phyloP scores from a whole-genome alignment of 2,113 vertebrate species.

The Channa argus region DNA sequence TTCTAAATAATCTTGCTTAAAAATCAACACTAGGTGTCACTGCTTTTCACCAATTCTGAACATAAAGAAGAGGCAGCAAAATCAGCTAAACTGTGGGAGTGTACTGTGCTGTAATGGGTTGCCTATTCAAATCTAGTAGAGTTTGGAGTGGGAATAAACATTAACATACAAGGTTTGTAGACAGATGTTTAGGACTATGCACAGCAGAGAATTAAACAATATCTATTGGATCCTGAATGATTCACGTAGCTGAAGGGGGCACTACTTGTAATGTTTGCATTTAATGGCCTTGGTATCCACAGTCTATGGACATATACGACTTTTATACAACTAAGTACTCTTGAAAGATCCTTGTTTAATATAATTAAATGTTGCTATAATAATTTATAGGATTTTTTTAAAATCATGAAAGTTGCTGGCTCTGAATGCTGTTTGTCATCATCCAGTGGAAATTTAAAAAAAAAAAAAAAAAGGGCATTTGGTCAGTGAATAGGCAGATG shows the following conservation, averaged over 20 bases:
- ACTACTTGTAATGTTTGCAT: slow-evolving; percentile 14
- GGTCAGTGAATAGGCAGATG: neutral
- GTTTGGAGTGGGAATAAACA: slow-evolving; percentile 7
- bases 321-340: slow-evolving; percentile 45
- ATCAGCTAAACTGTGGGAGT: neutral
- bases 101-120: neutral
- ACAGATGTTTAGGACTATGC: slow-evolving; percentile 15
- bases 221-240: neutral
- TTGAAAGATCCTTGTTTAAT: slow-evolving; percentile 25
- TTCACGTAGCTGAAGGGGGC: neutral
- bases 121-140: neutral
- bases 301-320: slow-evolving; percentile 7
- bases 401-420: slow-evolving; percentile 22
- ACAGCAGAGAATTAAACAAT: neutral
- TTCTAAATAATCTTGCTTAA: neutral
- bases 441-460: neutral
- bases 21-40: slow-evolving; percentile 51
- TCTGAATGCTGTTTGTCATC: slow-evolving; percentile 8
- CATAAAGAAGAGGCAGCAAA: slow-evolving; percentile 5
- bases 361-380: slow-evolving; percentile 49
- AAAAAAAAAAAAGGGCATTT: neutral
- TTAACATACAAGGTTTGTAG: neutral
- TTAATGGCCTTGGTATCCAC: slow-evolving; percentile 43
- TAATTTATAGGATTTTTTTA: slow-evolving; percentile 20
- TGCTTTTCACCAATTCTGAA: slow-evolving; percentile 6